phyloP scores from a whole-genome alignment of 2,113 vertebrate species.

The Platysternon megacephalum region DNA sequence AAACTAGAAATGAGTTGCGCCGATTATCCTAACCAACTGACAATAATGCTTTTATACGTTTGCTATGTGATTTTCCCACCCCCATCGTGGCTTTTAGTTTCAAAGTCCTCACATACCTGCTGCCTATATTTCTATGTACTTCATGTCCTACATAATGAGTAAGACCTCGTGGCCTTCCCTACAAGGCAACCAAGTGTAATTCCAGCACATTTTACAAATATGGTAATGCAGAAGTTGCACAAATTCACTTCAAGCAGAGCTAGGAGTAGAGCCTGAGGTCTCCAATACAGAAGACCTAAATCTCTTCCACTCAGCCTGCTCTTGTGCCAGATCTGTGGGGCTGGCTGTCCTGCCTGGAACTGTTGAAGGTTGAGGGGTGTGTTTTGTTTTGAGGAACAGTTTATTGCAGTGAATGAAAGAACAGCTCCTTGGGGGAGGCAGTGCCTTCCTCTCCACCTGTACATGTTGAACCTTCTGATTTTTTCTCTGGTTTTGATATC shows the following conservation, averaged over 20 bases:
- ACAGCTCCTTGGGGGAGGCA: background rate
- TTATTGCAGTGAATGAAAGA: background rate
- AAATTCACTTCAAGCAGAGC: background rate
- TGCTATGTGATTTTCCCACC: background rate
- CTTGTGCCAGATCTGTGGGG: background rate
- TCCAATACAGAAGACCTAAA: background rate
- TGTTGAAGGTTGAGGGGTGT: background rate
- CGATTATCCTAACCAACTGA: background rate
- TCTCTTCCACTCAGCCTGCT: background rate
- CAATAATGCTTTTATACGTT: background rate
- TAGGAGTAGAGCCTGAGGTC: background rate
- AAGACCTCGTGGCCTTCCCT: background rate
- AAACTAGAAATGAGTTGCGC: background rate
- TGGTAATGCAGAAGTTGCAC: background rate
- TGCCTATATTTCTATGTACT: background rate
- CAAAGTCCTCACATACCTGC: background rate
- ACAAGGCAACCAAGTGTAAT: background rate
- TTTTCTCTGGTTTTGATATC: constrained; percentile 34
- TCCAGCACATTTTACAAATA: background rate
- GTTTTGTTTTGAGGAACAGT: background rate
- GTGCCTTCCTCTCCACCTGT: background rate
- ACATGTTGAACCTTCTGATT: background rate
- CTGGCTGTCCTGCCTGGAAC: background rate
- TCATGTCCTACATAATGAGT: background rate
- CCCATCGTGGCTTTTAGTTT: background rate